phyloP scores from a whole-genome alignment of 2,797 vertebrate genomes.

The Acanthornis magna region DNA sequence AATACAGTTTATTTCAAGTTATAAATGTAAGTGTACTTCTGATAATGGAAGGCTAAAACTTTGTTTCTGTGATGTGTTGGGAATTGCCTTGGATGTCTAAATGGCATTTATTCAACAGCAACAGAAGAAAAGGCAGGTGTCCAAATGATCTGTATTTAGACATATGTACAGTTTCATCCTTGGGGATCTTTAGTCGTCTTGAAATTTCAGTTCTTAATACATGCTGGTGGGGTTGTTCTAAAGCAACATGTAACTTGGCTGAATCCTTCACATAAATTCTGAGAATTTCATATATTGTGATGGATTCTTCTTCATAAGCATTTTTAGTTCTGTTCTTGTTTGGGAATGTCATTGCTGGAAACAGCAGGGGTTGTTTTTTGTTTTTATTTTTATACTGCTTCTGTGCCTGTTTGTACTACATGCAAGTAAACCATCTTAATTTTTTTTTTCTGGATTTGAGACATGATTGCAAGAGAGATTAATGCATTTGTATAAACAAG shows the following conservation, averaged over 20 bases:
- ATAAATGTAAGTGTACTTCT: neutral
- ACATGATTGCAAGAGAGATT: neutral
- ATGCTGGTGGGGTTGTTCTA: neutral
- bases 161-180: neutral
- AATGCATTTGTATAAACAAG: neutral
- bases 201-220: neutral
- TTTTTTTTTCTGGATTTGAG: neutral
- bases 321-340: neutral
- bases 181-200: neutral
- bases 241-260: neutral
- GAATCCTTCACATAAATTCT: neutral
- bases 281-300: neutral
- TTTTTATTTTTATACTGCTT: neutral
- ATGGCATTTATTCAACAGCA: neutral
- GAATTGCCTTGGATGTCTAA: neutral
- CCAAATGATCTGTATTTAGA: neutral
- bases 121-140: neutral
- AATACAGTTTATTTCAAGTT: neutral
- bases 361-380: neutral
- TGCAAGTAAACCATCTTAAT: neutral
- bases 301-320: neutral
- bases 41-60: neutral
- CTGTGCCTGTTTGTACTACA: neutral
- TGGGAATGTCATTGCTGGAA: neutral
- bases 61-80: neutral